Percentiles rank a stretch among this genome's conserved stretches.
phyloP scores from a whole-genome alignment of 2,113 vertebrate species.

The Aphelocoma coerulescens region DNA sequence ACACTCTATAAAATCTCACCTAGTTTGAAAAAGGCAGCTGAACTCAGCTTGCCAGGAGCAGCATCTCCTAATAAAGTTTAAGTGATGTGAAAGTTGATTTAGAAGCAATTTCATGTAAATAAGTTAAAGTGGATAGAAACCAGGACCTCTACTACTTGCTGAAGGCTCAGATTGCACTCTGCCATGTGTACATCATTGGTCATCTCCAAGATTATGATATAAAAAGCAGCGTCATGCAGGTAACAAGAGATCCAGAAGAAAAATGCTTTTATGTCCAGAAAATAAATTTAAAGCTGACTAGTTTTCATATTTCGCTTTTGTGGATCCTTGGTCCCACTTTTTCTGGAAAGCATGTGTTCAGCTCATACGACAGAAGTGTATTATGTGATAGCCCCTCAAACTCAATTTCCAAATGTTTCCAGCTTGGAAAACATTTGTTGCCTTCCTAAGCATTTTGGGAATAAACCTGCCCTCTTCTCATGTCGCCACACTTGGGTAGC shows the following conservation, averaged over 20 bases:
- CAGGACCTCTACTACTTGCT: not conserved
- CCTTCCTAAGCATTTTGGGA: not conserved
- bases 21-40: not conserved
- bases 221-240: not conserved
- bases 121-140: not conserved
- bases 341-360: not conserved
- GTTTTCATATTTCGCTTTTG: not conserved
- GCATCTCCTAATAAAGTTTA: not conserved
- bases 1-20: not conserved
- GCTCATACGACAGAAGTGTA: rapidly evolving
- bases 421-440: not conserved
- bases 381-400: not conserved
- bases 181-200: rapidly evolving
- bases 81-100: not conserved
- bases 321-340: not conserved
- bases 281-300: not conserved
- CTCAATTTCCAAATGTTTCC: not conserved
- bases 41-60: rapidly evolving
- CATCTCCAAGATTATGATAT: not conserved
- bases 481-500: not conserved
- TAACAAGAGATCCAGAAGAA: not conserved
- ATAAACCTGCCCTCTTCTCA: not conserved
- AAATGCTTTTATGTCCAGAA: not conserved
- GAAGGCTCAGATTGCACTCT: not conserved
- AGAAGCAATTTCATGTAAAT: not conserved